Evolutionary conservation across 2,888 invertebrate genomes (phyloP), one percentile per base, ranked within the genome.

Genomic region (Lottia gigantea): DNA sequence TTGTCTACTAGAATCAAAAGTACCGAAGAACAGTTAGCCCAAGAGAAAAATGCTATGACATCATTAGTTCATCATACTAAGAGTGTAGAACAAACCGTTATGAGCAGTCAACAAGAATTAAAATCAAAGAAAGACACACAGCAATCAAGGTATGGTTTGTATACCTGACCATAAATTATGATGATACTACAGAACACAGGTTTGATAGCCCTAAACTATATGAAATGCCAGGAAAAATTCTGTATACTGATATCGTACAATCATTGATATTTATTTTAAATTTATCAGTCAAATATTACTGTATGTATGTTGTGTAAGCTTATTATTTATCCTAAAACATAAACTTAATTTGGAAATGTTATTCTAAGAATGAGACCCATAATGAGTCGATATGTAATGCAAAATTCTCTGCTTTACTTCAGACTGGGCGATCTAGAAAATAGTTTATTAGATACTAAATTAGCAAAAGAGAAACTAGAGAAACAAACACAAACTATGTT

Each of bases 51-150:
- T 7, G 80, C 86, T 0, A 71, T 88, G 64, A 77, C 82, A 62
- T 76, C 82, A 6, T 76, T 88, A 64, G 82, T 85, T 64, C 81
- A 77, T 63, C 86, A 88, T 71, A 83, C 85, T 11, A 85, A 85
- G 76, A 82, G 80, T 65, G 82, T 88, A 55, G 88, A 88, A 75
- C 86, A 87, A 77, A 78, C 82, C 2, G 81, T 87, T 14, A 71
- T 85, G 47, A 79, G 81, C 65, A 82, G 83, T 72, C 87, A 88
- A 67, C 84, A 87, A 74, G 88, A 86, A 67, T 75, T 84, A 6
- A 72, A 82, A 26, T 74, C 77, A 46, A 80, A 83, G 67, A 80
- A 83, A 71, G 87, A 88, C 71, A 71, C 76, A 8, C 84, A 86
- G 67, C 67, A 78, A 14, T 62, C 78, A 71, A 83, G 79, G 86